phyloP scores from a whole-genome alignment of 1,140 invertebrate genomes.

The Calosoma granatense region DNA sequence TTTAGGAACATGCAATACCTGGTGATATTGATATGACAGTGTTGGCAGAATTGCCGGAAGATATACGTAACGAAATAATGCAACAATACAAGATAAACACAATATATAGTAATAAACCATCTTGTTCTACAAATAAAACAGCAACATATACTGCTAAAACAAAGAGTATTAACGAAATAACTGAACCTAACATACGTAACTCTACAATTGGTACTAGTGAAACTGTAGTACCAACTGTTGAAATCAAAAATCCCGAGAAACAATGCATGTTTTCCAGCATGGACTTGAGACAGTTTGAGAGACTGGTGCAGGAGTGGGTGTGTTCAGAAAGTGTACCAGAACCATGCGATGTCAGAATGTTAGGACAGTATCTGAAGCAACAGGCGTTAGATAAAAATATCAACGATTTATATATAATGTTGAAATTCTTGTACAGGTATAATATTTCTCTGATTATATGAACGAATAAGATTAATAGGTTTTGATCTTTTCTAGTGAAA shows the following conservation, averaged over 20 bases:
- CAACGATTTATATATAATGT: constrained; percentile 27
- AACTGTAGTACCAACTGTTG: not conserved
- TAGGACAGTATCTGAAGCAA: constrained; percentile 30
- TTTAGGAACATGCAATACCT: not conserved
- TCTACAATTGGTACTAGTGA: constrained; percentile 8
- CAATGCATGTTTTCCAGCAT: not conserved
- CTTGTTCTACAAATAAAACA: constrained; percentile 11
- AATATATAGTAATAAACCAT: constrained; percentile 16
- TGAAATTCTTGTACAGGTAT: constrained; percentile 34
- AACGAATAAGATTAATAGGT: constrained; percentile 10
- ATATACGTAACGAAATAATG: constrained; percentile 52
- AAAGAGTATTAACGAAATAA: constrained; percentile 30
- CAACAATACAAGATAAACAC: constrained; percentile 33
- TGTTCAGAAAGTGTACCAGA: constrained; percentile 27
- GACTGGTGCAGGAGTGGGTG: constrained; percentile 35
- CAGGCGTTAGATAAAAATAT: constrained; percentile 27
- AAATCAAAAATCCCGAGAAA: not conserved
- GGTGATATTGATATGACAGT: constrained; percentile 43
- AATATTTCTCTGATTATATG: constrained; percentile 10
- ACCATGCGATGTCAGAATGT: constrained; percentile 33
- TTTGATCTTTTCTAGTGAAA: constrained; percentile 25
- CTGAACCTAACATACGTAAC: constrained; percentile 17
- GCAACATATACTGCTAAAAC: constrained; percentile 13
- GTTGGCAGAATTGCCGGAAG: constrained; percentile 46
- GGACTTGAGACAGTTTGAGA: constrained; percentile 28